phyloP scores from a whole-genome alignment of 2,888 invertebrate genomes.

The Tinea semifulvella region DNA sequence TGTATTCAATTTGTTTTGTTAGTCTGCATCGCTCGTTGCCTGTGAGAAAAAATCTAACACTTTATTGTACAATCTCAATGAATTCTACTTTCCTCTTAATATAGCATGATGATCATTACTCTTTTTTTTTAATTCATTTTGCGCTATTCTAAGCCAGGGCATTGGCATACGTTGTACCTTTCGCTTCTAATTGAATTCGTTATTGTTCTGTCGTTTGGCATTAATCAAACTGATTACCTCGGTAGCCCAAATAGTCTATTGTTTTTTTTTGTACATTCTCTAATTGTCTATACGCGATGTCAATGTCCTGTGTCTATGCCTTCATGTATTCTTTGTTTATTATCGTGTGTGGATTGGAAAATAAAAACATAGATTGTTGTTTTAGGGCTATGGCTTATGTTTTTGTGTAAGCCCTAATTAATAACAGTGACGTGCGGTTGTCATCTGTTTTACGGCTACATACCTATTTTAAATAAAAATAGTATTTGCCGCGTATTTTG shows the following conservation, averaged over 20 bases:
- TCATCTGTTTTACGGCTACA: too few relatives aligned
- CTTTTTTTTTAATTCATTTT: constrained; percentile 58
- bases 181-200: constrained; percentile 62
- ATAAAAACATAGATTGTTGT: too few relatives aligned
- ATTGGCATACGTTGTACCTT: constrained; percentile 78
- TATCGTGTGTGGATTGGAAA: constrained; percentile 11
- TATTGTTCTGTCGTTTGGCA: constrained; percentile 60
- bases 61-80: constrained; percentile 53
- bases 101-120: constrained; percentile 64
- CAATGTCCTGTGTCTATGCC: constrained; percentile 74
- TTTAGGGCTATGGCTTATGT: too few relatives aligned
- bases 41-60: constrained; percentile 52
- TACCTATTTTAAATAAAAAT: too few relatives aligned
- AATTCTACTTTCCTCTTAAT: constrained; percentile 61
- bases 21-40: constrained; percentile 37
- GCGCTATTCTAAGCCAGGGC: constrained; percentile 83
- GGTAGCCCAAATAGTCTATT: constrained; percentile 62
- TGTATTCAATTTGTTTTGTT: constrained; percentile 24
- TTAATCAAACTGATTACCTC: constrained; percentile 65
- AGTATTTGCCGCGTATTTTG: too few relatives aligned
- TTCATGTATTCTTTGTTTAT: constrained; percentile 29
- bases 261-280: constrained; percentile 53
- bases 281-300: constrained; percentile 60
- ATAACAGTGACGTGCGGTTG: too few relatives aligned
- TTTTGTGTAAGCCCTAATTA: too few relatives aligned